phyloP scores from a whole-genome alignment of 35 echinoderm and acorn worm genomes.

The Heliocidaris erythrogramma region DNA sequence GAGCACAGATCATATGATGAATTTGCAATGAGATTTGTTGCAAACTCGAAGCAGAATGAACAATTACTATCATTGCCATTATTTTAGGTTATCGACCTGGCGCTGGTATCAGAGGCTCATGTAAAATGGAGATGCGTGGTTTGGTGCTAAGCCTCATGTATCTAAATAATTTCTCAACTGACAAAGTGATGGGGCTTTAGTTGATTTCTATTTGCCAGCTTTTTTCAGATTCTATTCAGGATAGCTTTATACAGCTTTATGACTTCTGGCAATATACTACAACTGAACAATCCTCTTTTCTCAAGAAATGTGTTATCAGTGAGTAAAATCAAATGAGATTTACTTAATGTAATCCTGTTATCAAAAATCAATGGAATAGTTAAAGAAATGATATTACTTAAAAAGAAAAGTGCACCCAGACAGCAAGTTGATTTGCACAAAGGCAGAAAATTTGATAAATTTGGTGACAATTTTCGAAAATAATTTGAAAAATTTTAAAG shows the following conservation, averaged over 20 bases:
- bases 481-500: too few species aligned
- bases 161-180: neutral
- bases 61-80: neutral
- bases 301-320: too few species aligned
- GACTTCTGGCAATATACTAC: neutral
- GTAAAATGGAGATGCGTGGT: conserved; percentile 1
- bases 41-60: neutral
- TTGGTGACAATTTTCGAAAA: neutral
- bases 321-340: neutral
- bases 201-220: neutral
- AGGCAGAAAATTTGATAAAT: neutral
- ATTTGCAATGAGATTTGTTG: neutral
- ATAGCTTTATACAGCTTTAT: neutral
- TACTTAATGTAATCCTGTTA: neutral
- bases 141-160: neutral
- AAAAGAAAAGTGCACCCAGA: too few species aligned
- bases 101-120: neutral
- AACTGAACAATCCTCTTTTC: too few species aligned
- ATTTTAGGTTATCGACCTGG: neutral
- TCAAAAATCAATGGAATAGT: too few species aligned
- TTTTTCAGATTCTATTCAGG: neutral
- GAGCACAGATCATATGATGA: neutral
- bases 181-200: neutral
- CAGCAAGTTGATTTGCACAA: too few species aligned
- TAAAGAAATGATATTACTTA: too few species aligned